Conservation (phyloP, 2,888 invertebrate genomes). For the Mesochorus sp. region DNA sequence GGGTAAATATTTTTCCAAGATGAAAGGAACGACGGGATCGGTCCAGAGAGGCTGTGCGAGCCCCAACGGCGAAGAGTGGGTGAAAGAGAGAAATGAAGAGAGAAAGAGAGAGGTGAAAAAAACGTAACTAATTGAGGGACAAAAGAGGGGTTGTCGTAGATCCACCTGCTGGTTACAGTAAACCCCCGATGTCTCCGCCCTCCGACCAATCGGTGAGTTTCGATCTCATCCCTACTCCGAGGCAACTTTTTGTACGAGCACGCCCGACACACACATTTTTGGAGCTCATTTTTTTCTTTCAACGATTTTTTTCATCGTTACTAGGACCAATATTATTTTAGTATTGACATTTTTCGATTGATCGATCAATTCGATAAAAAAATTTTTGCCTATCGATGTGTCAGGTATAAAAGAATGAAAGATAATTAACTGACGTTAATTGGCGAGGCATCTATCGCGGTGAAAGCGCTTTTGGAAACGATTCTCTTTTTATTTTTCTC, state of each 20-base stretch:
- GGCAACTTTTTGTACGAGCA: slow-evolving; percentile 46
- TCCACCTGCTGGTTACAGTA: slow-evolving; percentile 76
- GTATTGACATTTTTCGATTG: not conserved
- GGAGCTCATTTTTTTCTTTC: slow-evolving; percentile 18
- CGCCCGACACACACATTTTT: slow-evolving; percentile 52
- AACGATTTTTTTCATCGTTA: not conserved
- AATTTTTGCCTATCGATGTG: not conserved
- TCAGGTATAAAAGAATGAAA: not conserved
- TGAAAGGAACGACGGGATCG: slow-evolving; percentile 32
- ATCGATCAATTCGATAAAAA: not conserved
- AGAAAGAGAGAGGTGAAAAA: slow-evolving; percentile 59
- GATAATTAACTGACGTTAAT: not conserved
- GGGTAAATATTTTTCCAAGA: slow-evolving; percentile 31
- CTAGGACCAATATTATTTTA: not conserved
- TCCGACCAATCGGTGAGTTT: slow-evolving; percentile 73
- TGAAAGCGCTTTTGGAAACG: no score
- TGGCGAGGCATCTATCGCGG: no score
- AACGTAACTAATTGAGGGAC: slow-evolving; percentile 78
- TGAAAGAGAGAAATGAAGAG: slow-evolving; percentile 1
- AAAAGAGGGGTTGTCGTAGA: slow-evolving; percentile 74
- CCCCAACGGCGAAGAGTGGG: not conserved
- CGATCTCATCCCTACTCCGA: slow-evolving; percentile 63
- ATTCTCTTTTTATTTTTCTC: no score
- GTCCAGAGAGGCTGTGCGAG: slow-evolving; percentile 14
- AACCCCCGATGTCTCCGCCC: slow-evolving; percentile 75